Base-by-base conservation (phyloP, 2,888 invertebrate species). In the Adela reaumurella region DNA sequence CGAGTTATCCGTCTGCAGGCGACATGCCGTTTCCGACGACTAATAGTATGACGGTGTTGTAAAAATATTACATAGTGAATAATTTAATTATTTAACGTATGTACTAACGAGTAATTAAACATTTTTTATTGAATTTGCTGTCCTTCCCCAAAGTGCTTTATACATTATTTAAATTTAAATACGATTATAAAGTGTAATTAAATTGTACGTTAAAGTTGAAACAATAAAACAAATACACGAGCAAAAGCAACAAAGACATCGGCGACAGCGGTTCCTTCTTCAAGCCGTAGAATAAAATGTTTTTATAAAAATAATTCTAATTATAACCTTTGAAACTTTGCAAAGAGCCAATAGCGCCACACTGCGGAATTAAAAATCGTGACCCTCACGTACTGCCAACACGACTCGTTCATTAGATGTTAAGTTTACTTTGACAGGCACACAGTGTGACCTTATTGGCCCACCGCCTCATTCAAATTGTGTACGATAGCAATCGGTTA, bases 101-200 rank as follows among this genome's bases (percentile, higher is more conserved):
- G 66, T 70, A 74, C 65, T 74, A 73, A 76, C 72, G 69, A 72
- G 72, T 74, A 72, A 71, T 67, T 67, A 67, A 74, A 72, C 70
- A 69, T 77, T 80, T 79, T 76, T 79, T 73, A 80, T 80, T 80
- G 73, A 74, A 80, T 80, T 80, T 78, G 80, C 80, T 79, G 77
- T 79, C 80, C 79, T 80, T 78, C 74, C 79, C 79, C 79, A 71
- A 80, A 80, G 79, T 80, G 80, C 80, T 80, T 80, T 80, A 80
- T 78, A 78, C 74, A 76, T 79, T 76, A 76, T 74, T 79, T 74
- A 74, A 71, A 74, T 70, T 72, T 66, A 74, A 76, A 74, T 74
- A 77, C 76, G 71, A 72, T 71, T 76, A 74, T 46, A 49, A 45
- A 64, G 64, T 70, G 59, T 72, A 69, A 73, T 47, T 73, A 71